Evolutionary conservation across 2,113 vertebrate species (phyloP).

Genomic region (Pelecanus crispus): DNA sequence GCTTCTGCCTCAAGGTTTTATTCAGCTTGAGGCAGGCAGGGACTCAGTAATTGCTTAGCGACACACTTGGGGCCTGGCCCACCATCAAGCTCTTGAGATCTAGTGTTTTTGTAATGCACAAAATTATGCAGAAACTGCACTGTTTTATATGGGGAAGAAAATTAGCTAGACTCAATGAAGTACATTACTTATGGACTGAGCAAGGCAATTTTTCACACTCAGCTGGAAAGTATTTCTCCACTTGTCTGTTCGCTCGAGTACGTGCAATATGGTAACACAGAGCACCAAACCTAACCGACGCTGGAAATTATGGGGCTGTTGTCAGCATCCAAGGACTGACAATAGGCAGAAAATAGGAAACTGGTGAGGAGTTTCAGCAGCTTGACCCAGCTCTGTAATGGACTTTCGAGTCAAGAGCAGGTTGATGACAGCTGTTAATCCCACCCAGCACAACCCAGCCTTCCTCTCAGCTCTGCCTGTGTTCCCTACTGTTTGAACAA

Average conservation of each 20-base stretch:
- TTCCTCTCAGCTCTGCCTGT: background rate
- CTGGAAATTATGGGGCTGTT: constrained; percentile 1
- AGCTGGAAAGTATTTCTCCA: constrained; percentile 43
- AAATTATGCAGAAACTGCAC: constrained; percentile 37
- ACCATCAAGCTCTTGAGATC: constrained; percentile 6
- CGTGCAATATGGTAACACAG: background rate
- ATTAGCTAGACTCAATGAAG: constrained; percentile 3
- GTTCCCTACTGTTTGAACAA: background rate
- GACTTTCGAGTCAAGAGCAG: constrained; percentile 13
- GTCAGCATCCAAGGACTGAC: constrained; percentile 9
- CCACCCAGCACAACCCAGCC: background rate
- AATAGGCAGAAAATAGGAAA: constrained; percentile 36
- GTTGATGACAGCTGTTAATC: constrained; percentile 29
- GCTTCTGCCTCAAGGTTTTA: constrained; percentile 37
- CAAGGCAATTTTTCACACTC: constrained; percentile 21
- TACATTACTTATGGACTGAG: background rate
- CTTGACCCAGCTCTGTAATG: background rate
- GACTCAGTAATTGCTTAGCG: background rate
- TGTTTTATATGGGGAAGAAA: constrained; percentile 26
- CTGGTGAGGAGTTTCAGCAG: background rate
- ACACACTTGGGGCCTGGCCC: constrained; percentile 44
- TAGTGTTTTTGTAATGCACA: background rate
- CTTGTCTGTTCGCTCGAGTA: constrained; percentile 16
- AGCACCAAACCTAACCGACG: background rate
- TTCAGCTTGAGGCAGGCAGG: background rate